These are phyloP conservation scores for Rhabdomys dilectus DNA, from an alignment of 2,113 vertebrate genomes.

Conservation along the genomic window DNA sequence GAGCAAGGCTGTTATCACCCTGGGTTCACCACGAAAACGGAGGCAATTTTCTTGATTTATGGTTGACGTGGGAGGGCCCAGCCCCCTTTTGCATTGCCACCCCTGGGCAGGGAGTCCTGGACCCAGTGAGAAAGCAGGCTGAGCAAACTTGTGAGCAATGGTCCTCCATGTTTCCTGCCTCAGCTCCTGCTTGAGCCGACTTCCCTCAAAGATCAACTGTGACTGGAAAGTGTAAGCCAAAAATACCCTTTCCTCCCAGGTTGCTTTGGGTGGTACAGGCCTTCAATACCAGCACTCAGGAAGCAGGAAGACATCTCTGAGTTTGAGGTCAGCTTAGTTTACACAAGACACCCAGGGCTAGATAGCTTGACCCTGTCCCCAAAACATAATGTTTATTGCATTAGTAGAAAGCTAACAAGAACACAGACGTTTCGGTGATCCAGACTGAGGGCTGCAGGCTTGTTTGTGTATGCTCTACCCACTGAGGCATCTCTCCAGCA, in stretches of 20 bases:
- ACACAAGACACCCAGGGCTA: no score
- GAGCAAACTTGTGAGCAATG: neutral
- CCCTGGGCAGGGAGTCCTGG: neutral
- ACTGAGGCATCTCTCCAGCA: neutral
- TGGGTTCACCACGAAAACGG: neutral
- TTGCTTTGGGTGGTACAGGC: no score
- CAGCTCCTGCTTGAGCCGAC: neutral
- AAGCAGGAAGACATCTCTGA: no score
- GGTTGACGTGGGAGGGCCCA: neutral
- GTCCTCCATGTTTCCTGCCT: neutral
- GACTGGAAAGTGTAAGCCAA: neutral
- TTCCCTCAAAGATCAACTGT: neutral
- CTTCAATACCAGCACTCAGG: no score
- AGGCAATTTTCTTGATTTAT: neutral
- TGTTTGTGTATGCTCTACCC: neutral
- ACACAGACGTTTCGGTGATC: neutral
- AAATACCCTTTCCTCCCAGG: neutral
- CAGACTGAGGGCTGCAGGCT: neutral
- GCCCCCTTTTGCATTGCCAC: neutral
- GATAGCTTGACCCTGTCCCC: no score
- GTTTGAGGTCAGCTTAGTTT: no score
- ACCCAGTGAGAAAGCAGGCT: neutral
- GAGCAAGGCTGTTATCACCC: neutral
- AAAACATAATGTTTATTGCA: neutral
- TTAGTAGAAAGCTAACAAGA: neutral